Conservation (phyloP, 1,140 invertebrate genomes). For the Drepana arcuata region DNA sequence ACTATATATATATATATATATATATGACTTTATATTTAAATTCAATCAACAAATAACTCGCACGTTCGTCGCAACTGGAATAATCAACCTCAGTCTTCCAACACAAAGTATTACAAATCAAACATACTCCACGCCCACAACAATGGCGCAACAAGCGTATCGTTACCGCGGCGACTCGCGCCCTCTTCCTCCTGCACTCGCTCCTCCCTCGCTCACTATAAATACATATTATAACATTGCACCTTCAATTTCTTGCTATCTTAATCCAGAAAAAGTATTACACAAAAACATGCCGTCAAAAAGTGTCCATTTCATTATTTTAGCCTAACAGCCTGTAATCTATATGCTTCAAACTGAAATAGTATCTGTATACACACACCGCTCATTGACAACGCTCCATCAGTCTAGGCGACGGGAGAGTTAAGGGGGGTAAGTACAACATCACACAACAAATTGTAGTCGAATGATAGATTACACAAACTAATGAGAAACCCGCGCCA, state of each 20-base stretch:
- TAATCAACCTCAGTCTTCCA: conserved; percentile 69
- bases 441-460: no score
- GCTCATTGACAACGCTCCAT: conserved; percentile 20
- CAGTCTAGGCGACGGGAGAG: no score
- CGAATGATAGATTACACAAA: no score
- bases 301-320: conserved; percentile 24
- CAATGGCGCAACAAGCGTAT: conserved; percentile 36
- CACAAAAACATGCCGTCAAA: conserved; percentile 47
- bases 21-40: conserved; percentile 71
- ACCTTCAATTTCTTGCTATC: conserved; percentile 54
- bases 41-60: conserved; percentile 71
- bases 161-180: conserved; percentile 5
- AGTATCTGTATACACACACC: conserved; percentile 22
- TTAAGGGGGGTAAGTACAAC: no score
- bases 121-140: conserved; percentile 38
- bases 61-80: conserved; percentile 66
- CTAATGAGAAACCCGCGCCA: conserved; percentile 24
- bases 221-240: conserved; percentile 66
- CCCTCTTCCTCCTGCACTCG: conserved; percentile 23
- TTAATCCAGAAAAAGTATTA: conserved; percentile 43
- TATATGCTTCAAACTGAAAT: conserved; percentile 15
- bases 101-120: conserved; percentile 54
- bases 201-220: conserved; percentile 33
- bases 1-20: conserved; percentile 71
- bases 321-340: conserved; percentile 14